Base-by-base conservation (phyloP, 2,797 vertebrate genomes). In the Eutrigla gurnardus region DNA sequence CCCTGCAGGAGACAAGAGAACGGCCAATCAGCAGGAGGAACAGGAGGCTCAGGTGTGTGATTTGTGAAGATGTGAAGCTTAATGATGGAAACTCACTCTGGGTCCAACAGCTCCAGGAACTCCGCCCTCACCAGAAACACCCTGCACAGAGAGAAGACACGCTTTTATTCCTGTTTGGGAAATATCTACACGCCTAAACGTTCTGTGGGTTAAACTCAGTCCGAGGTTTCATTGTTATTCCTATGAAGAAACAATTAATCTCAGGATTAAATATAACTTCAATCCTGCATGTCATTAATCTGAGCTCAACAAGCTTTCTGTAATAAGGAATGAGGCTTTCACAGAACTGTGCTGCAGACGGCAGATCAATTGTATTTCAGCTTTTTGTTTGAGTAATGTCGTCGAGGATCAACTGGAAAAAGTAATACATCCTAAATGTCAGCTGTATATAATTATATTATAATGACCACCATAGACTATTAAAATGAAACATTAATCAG, bases 101-200 rank as follows among this genome's bases (percentile, higher is more conserved):
- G 97, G 94, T 85, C 98, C 98, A 85, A 94, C 95, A 43, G 92
- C 93, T 74, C 97, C 98, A 0, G 97, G 90, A 53, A 91, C 93
- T 89, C 98, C 98, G 1, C 82, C 97, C 90, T 99, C 98, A 91
- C 98, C 98, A 0, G 97, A 93, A 93, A 99, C 91, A 75, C 98
- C 98, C 98, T 99, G 83, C 2, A 64, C 2, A 70, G 32, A 82
- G 53, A 83, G 42, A 71, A 75, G 13, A 70, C 6, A 36, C 1
- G 12, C 12, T 68, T 43, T 74, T n/a, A 50, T 60, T 46, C 40
- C 15, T 42, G 33, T 18, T 46, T 36, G 32, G 6, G 2, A 35
- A 75, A n/a, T n/a, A 36, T 47, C 70, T 12, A n/a, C 14, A 64
- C 6, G 58, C 35, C 5, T 17, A 9, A 53, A 40, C 11, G 4